phyloP scores from a whole-genome alignment of 35 echinoderm and acorn worm species.

The Strongylocentrotus purpuratus region DNA sequence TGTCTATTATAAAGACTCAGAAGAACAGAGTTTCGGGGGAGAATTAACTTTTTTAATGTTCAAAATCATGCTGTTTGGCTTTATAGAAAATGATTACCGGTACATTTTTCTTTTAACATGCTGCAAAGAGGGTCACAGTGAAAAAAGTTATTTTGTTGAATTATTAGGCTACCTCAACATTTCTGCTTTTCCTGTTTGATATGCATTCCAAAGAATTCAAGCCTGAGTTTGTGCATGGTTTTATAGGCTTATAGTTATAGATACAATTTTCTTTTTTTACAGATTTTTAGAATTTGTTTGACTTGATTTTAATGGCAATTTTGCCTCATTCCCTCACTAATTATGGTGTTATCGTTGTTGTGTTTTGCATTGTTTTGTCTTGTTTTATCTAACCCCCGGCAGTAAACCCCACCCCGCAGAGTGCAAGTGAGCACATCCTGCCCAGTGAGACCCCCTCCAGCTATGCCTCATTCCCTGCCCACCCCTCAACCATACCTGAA shows the following conservation, averaged over 20 bases:
- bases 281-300: not conserved
- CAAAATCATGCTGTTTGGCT: no score
- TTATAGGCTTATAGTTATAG: not conserved
- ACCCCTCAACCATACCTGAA: conserved; percentile 22
- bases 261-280: no score
- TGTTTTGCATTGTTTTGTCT: not conserved
- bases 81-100: no score
- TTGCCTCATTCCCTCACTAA: not conserved
- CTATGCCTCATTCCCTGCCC: conserved; percentile 42
- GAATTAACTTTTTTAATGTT: no score
- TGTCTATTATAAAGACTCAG: no score
- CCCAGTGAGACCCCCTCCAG: conserved; percentile 63
- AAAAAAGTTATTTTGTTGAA: no score
- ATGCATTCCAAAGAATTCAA: not conserved
- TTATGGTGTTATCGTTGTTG: not conserved
- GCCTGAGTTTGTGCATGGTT: not conserved
- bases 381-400: conserved; percentile 30
- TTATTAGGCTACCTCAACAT: no score
- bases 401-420: conserved; percentile 46
- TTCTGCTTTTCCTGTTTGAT: no score
- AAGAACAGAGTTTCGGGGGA: no score
- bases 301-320: not conserved
- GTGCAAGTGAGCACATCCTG: not conserved
- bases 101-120: no score
- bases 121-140: no score